Base-by-base conservation (phyloP, 2,797 vertebrate species). In the Bufotes viridis region DNA sequence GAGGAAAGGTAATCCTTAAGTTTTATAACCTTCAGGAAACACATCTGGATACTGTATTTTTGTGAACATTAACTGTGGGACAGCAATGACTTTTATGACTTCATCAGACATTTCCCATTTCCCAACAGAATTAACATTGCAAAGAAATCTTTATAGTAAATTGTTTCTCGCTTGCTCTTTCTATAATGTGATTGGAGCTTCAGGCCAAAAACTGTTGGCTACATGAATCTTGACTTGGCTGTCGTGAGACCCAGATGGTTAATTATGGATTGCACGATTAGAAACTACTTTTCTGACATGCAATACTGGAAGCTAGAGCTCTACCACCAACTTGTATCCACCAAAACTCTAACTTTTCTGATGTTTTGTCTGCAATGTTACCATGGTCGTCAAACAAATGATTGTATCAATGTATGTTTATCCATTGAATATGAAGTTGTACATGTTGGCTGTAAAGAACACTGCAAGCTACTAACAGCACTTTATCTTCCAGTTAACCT, bases 391-490 rank as follows among this genome's bases (percentile, higher is more conserved):
- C 75, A 72, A 57, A 51, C 53, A 49, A 72, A 72, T 49, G 22
- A 74, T 55, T 34, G 63, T 55, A 82, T 58, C 18, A 49, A n/a
- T 90, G 34, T 88, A 70, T 91, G 89, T 93, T 91, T 91, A 90
- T 92, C 85, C 70, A 86, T 9, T 92, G 88, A 88, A 85, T 55
- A 97, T 96, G 96, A 96, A 87, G 96, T 97, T 92, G 96, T 96
- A n/a, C 95, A 96, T 90, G 87, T 95, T 79, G 96, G 96, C 90
- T 96, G 94, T 92, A 96, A 92, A 97, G 70, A 42, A 9, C 34
- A 42, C 70, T 72, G 29, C 26, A 51, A 20, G 3, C 22, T 9
- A 11, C 18, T 49, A 51, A 22, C 72, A 75, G 13, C 5, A 22
- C 49, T 22, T 75, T 75, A 49, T 51, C 14, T 6, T 34, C 29